These are phyloP conservation scores for Naja naja DNA, from an alignment of 2,113 vertebrate genomes.

Conservation along the genomic window DNA sequence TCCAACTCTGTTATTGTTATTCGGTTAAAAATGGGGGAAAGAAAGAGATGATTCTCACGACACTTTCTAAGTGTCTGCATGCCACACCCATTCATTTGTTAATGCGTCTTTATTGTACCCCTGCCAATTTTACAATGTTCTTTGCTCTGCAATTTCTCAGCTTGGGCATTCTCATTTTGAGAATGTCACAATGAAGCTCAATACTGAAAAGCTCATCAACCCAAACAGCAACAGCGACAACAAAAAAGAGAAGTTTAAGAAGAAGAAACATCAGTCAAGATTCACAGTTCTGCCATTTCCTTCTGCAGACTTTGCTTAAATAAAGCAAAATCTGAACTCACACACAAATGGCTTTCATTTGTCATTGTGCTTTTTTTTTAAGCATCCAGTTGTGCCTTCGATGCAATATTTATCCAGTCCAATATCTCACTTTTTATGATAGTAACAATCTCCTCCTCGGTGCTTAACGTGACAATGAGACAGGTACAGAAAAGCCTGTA, in stretches of 20 bases:
- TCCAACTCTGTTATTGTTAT: too few relatives aligned
- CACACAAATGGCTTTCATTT: conserved; percentile 17
- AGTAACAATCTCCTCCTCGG: background rate
- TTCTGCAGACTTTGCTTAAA: background rate
- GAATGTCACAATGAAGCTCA: background rate
- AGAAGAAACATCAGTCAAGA: background rate
- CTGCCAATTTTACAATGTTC: background rate
- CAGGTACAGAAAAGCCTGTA: background rate
- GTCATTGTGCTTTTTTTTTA: background rate
- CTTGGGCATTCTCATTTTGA: too few relatives aligned
- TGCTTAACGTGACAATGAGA: background rate
- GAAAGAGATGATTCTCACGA: background rate
- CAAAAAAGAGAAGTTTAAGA: too few relatives aligned
- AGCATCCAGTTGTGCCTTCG: background rate
- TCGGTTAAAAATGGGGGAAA: background rate
- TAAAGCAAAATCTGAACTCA: background rate
- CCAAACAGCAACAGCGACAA: too few relatives aligned
- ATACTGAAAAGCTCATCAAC: background rate
- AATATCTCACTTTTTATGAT: conserved; percentile 7
- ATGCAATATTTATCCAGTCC: conserved; percentile 2
- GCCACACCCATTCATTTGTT: background rate
- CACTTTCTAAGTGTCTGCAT: background rate
- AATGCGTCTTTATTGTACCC: background rate
- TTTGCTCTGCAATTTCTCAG: background rate
- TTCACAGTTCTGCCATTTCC: background rate